Evolutionary conservation across 1,140 invertebrate species (phyloP).

Genomic region (Tribolium castaneum): DNA sequence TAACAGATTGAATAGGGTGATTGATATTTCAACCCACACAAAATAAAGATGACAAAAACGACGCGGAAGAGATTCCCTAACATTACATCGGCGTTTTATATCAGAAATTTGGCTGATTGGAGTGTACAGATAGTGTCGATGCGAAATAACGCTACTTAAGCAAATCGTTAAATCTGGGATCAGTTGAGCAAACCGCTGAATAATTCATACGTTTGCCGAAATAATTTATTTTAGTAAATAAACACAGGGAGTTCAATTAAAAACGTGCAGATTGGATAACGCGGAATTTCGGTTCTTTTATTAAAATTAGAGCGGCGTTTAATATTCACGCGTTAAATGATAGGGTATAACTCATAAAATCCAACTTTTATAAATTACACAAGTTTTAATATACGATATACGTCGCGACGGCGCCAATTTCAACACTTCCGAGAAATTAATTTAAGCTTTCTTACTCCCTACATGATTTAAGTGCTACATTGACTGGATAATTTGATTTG

Average conservation of each 20-base stretch:
- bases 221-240: not conserved
- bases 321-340: conserved; percentile 35
- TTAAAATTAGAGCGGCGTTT: conserved; percentile 5
- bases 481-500: conserved; percentile 43
- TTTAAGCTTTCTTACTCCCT: conserved; percentile 39
- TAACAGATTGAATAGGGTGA: conserved; percentile 13
- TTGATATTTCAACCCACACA: conserved; percentile 10
- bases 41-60: not conserved
- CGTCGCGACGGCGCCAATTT: conserved; percentile 40
- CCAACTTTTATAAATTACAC: conserved; percentile 40
- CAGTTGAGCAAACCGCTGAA: not conserved
- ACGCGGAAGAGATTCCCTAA: too few species aligned
- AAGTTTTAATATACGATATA: conserved; percentile 42
- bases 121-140: not conserved
- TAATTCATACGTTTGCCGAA: not conserved
- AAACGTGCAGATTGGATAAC: not conserved
- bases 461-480: conserved; percentile 43
- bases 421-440: conserved; percentile 39
- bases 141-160: not conserved
- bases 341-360: conserved; percentile 36
- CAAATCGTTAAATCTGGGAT: not conserved
- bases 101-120: not conserved
- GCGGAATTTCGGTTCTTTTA: not conserved
- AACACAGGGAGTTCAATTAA: not conserved
- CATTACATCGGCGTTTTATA: not conserved